phyloP scores from a whole-genome alignment of 2,888 invertebrate species.

The Frankliniella fusca region DNA sequence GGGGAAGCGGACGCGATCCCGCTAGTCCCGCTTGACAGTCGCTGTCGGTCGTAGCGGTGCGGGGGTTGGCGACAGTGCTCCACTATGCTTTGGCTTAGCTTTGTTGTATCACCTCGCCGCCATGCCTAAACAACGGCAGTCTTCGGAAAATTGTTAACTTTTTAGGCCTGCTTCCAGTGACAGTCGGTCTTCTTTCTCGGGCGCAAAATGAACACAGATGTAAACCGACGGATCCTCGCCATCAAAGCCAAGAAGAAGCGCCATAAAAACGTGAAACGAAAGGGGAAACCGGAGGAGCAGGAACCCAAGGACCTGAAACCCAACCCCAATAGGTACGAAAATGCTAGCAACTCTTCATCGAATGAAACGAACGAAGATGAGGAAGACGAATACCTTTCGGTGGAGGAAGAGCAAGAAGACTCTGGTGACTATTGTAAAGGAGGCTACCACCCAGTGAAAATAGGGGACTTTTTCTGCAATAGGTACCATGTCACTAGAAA shows the following conservation, averaged over 20 bases:
- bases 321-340: slow-evolving; percentile 26
- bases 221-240: slow-evolving; percentile 85
- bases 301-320: slow-evolving; percentile 34
- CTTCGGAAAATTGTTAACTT: neutral
- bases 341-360: slow-evolving; percentile 54
- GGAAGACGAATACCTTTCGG: slow-evolving; percentile 70
- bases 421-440: slow-evolving; percentile 95
- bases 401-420: slow-evolving; percentile 97
- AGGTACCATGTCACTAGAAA: slow-evolving; percentile 95
- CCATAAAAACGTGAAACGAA: slow-evolving; percentile 81
- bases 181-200: neutral
- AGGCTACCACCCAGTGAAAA: slow-evolving; percentile 98
- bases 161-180: neutral
- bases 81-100: slow-evolving; percentile 1
- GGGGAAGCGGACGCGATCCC: too few species aligned
- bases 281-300: slow-evolving; percentile 45
- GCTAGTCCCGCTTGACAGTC: too few species aligned
- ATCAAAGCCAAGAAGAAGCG: slow-evolving; percentile 90
- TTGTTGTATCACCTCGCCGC: slow-evolving; percentile 51
- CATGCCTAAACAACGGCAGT: slow-evolving; percentile 64
- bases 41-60: too few species aligned
- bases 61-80: neutral
- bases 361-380: slow-evolving; percentile 74
- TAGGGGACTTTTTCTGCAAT: slow-evolving; percentile 86
- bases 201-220: slow-evolving; percentile 77